Evolutionary conservation across 2,113 vertebrate species (phyloP), one percentile per base, ranked within the genome.

Genomic region (Pseudorhombus dupliciocellatus): DNA sequence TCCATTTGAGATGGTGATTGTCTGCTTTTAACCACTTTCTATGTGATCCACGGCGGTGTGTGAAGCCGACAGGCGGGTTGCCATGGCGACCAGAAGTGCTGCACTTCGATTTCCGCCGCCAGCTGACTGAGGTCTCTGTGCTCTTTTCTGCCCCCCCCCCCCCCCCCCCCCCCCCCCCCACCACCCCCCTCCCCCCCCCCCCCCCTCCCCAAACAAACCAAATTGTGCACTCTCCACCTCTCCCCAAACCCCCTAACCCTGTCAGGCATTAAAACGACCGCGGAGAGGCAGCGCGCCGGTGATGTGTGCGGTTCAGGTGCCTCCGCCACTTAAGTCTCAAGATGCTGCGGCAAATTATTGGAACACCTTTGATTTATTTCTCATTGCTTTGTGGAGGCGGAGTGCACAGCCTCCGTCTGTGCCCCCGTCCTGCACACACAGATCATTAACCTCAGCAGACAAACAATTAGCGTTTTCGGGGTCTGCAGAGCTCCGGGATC

Each of bases 61-160:
- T 66, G 46, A 77, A 67, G 50, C 66, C 15, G 59, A 57, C 71
- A 53, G 75, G 56, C 34, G 26, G 0, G 92, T 94, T 91, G 82
- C 93, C 73, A 92, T 86, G 87, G 65, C 77, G 28, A 93, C 92
- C 56, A 34, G 58, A 64, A 91, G 84, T 81, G 81, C 50, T 42
- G 55, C 10, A 57, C 75, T 92, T 93, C 80, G 81, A 91, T 89
- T 89, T 88, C 80, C 79, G 66, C 76, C 46, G 79, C 73, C 59
- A 70, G 84, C 87, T 83, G 61, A 86, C 84, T 88, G 66, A 87
- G 77, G 70, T 75, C 87, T 88, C 89, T 91, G 87, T 90, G 79
- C 80, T 70, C 81, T 55, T 66, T 52, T 76, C 42, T 57, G 31
- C 18, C 20, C 54, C 25, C 51, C 8, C 24, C 31, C 34, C n/a